Conservation (phyloP, 2,888 invertebrate species). For the Heliconius hortense region DNA sequence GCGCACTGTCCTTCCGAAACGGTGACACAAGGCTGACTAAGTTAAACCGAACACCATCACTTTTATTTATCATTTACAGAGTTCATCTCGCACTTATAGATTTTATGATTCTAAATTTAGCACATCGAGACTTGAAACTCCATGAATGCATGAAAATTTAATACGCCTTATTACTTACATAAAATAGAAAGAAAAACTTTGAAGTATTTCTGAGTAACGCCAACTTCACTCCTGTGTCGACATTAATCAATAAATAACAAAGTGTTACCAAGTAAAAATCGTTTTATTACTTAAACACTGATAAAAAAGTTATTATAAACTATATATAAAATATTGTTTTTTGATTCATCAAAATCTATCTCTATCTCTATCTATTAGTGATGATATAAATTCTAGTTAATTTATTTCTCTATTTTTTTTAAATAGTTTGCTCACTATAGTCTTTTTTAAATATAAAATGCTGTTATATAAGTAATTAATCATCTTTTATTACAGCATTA, state of each 20-base stretch:
- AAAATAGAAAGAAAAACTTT: slow-evolving; percentile 70
- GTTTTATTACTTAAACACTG: neutral
- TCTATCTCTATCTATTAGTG: too few species aligned
- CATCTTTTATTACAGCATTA: neutral
- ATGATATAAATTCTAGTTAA: neutral
- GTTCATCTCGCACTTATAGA: slow-evolving; percentile 46
- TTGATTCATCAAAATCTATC: neutral
- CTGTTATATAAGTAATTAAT: neutral
- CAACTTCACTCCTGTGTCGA: slow-evolving; percentile 64
- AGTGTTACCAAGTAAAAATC: slow-evolving; percentile 46
- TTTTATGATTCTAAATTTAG: slow-evolving; percentile 45
- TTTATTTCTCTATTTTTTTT: neutral
- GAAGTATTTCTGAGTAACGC: slow-evolving; percentile 66
- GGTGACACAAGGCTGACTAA: slow-evolving; percentile 72
- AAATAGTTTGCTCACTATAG: neutral
- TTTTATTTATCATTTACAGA: slow-evolving; percentile 56
- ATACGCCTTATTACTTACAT: slow-evolving; percentile 69
- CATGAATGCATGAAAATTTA: slow-evolving; percentile 56
- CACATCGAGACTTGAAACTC: slow-evolving; percentile 48
- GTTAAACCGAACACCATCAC: slow-evolving; percentile 48
- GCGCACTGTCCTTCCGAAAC: slow-evolving; percentile 70
- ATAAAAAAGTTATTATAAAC: neutral
- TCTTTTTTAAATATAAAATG: neutral
- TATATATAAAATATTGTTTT: neutral
- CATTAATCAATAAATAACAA: slow-evolving; percentile 47